Evolutionary conservation across 2,797 vertebrate species (phyloP).

Genomic region (Cetoscarus ocellatus): DNA sequence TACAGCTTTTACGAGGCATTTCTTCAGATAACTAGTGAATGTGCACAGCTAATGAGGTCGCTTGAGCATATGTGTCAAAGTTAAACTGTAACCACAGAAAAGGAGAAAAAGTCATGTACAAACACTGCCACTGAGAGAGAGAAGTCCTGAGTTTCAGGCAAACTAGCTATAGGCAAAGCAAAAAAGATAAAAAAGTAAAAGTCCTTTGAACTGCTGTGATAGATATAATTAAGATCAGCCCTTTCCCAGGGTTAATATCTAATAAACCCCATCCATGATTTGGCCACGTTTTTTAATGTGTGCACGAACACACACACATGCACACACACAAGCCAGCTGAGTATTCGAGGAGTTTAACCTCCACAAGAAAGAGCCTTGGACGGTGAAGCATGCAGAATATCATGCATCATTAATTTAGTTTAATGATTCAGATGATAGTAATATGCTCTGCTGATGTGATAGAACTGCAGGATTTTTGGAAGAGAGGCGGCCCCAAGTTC

Average conservation of each 20-base stretch:
- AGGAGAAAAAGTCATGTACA: conserved; percentile 34
- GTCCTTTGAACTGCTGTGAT: conserved; percentile 63
- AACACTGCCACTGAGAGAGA: conserved; percentile 18
- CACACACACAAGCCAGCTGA: conserved; percentile 14
- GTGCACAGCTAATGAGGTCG: conserved; percentile 70
- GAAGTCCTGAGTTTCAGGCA: conserved; percentile 11
- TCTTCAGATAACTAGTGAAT: conserved; percentile 49
- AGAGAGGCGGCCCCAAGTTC: conserved; percentile 36
- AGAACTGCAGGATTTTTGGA: conserved; percentile 56
- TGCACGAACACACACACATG: conserved; percentile 17
- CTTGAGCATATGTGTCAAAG: conserved; percentile 65
- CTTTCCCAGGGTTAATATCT: conserved; percentile 73
- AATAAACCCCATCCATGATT: conserved; percentile 66
- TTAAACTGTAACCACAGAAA: conserved; percentile 49
- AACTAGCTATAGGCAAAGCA: conserved; percentile 28
- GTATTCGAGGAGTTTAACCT: conserved; percentile 69
- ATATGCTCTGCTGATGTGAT: conserved; percentile 57
- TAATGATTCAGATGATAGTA: conserved; percentile 78
- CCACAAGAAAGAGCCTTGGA: conserved; percentile 74
- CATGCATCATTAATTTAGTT: conserved; percentile 76
- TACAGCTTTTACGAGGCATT: conserved; percentile 44
- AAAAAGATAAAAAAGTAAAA: conserved; percentile 23
- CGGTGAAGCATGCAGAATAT: conserved; percentile 64
- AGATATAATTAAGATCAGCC: conserved; percentile 70
- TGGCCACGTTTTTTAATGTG: conserved; percentile 38